Evolutionary conservation across 2,888 invertebrate species (phyloP).

Genomic region (Zygaena filipendulae): DNA sequence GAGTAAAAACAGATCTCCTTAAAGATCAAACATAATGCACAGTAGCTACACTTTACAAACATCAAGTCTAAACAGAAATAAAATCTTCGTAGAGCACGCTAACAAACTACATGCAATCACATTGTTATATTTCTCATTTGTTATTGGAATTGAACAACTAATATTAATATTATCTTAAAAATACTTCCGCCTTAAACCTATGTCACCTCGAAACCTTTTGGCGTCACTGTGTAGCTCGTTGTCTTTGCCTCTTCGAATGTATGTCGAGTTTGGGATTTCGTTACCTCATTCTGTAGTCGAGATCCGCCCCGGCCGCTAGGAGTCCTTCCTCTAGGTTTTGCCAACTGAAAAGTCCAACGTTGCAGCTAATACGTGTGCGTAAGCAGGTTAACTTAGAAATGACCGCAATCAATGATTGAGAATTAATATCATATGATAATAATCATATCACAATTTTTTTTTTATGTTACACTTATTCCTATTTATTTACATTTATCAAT

Average conservation of each 20-base stretch:
- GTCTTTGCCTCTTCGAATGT: conserved; percentile 5
- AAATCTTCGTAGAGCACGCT: conserved; percentile 34
- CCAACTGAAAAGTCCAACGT: conserved; percentile 67
- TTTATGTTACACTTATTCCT: not conserved
- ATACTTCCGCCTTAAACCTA: conserved; percentile 41
- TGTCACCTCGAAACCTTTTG: conserved; percentile 57
- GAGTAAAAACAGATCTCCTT: conserved; percentile 44
- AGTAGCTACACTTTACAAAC: conserved; percentile 47
- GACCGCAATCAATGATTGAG: conserved; percentile 25
- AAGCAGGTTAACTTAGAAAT: conserved; percentile 23
- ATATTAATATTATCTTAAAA: not conserved
- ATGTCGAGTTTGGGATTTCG: conserved; percentile 42
- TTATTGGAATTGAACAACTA: conserved; percentile 23
- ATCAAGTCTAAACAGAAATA: conserved; percentile 34
- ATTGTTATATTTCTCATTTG: too few species aligned
- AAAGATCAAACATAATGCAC: conserved; percentile 38
- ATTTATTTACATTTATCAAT: too few species aligned
- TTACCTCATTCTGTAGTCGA: conserved; percentile 47
- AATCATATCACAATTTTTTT: not conserved
- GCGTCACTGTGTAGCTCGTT: conserved; percentile 12
- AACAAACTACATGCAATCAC: conserved; percentile 44
- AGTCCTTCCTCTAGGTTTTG: conserved; percentile 30
- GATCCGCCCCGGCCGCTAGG: conserved; percentile 18
- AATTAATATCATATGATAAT: not conserved
- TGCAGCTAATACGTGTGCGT: conserved; percentile 49